These are phyloP conservation scores for Eueremaeus valkanovi DNA, from an alignment of 2,888 invertebrate species.

Conservation along the genomic window DNA sequence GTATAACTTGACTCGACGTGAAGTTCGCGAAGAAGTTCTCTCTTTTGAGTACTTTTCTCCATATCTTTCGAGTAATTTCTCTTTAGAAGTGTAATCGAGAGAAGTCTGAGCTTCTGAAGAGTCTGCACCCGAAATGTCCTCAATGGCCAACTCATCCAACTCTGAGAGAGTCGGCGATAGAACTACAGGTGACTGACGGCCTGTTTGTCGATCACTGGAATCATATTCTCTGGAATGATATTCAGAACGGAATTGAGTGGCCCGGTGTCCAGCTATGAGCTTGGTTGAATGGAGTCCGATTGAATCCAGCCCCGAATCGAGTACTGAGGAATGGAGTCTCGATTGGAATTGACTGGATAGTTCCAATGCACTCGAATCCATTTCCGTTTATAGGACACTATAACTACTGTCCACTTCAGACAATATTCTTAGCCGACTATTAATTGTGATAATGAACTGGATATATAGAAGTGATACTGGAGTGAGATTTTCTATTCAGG, in stretches of 20 bases:
- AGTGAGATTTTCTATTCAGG: not conserved
- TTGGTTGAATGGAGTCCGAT: not conserved
- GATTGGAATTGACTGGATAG: not conserved
- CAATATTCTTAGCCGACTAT: no score
- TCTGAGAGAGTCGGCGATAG: no score
- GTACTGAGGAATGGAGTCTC: no score
- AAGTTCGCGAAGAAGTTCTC: slow-evolving; percentile 19
- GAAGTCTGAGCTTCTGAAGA: no score
- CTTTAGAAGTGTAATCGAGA: not conserved
- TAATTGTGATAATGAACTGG: no score
- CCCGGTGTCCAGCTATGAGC: not conserved
- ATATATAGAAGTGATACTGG: not conserved
- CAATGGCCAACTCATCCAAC: no score
- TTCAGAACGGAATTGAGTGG: not conserved
- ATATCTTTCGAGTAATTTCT: slow-evolving; percentile 2
- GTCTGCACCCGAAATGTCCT: no score
- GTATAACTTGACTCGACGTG: slow-evolving; percentile 25
- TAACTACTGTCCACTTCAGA: not conserved
- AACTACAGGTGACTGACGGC: not conserved
- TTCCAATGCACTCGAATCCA: not conserved
- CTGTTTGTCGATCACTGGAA: not conserved
- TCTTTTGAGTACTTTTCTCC: slow-evolving; percentile 23
- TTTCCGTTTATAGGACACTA: not conserved
- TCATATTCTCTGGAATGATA: not conserved
- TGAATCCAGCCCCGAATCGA: no score